Percentiles rank a stretch among this genome's conserved stretches.
These are phyloP conservation scores for Dipodomys spectabilis DNA, from an alignment of 2,113 vertebrate genomes.

Conservation along the genomic window DNA sequence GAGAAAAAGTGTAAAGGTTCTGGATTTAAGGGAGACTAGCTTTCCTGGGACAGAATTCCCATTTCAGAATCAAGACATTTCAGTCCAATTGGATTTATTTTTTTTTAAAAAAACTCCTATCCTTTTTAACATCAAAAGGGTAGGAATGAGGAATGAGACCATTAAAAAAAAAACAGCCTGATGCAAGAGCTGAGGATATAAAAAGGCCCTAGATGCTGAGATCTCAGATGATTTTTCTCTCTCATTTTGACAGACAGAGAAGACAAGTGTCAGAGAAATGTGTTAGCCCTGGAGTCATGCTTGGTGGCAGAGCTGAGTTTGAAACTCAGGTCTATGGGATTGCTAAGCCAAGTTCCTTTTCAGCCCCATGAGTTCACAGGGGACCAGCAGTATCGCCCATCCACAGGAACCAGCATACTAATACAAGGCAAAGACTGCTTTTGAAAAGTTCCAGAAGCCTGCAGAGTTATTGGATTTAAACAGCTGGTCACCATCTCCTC, in stretches of 20 bases:
- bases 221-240: neutral
- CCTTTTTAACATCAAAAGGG: neutral
- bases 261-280: neutral
- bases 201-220: neutral
- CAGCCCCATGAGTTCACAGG: neutral
- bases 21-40: neutral
- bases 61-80: neutral
- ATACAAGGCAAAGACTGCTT: neutral
- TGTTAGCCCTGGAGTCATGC: neutral
- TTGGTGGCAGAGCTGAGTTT: neutral
- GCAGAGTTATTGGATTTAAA: rapidly evolving
- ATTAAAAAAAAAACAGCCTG: neutral
- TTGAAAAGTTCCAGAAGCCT: neutral
- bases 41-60: neutral
- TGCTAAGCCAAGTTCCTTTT: neutral
- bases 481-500: neutral
- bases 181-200: neutral
- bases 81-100: neutral
- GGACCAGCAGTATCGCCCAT: neutral
- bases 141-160: neutral
- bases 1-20: neutral
- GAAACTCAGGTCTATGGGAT: neutral
- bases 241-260: neutral
- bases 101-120: neutral
- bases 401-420: neutral